Conservation (phyloP, 2,113 vertebrate species). For the Leucosticte australis region DNA sequence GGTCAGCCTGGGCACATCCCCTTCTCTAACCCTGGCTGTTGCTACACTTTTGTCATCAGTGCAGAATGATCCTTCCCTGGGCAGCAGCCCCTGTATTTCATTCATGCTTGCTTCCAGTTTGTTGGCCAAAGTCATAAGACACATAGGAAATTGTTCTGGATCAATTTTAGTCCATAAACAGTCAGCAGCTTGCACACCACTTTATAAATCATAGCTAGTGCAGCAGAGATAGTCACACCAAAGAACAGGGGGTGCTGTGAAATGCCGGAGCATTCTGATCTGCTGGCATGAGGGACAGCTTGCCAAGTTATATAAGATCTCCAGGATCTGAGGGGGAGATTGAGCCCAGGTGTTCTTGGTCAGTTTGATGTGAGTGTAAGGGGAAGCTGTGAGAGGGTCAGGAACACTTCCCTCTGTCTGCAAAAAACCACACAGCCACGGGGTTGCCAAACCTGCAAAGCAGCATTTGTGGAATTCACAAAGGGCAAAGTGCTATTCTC, state of each 20-base stretch:
- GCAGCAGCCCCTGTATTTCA: background rate
- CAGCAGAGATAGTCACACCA: background rate
- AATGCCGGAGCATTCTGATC: background rate
- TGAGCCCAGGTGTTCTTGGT: background rate
- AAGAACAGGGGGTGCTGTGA: background rate
- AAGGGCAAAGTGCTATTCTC: background rate
- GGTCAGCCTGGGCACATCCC: rapidly evolving
- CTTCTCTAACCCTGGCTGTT: background rate
- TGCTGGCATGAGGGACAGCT: background rate
- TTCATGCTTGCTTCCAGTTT: background rate
- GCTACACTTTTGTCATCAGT: background rate
- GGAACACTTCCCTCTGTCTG: background rate
- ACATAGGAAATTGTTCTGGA: background rate
- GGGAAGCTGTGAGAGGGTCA: background rate
- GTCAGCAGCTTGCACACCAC: background rate
- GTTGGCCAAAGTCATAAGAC: background rate
- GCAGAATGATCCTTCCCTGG: background rate
- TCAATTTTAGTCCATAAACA: background rate
- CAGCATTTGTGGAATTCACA: background rate
- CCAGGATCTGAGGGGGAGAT: background rate
- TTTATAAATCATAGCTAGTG: background rate
- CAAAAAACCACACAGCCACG: background rate
- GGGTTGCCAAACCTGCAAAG: background rate
- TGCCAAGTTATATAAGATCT: background rate
- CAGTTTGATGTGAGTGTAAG: background rate